These are phyloP conservation scores for Xiphorhynchus elegans DNA, from an alignment of 2,113 vertebrate species.

Conservation along the genomic window DNA sequence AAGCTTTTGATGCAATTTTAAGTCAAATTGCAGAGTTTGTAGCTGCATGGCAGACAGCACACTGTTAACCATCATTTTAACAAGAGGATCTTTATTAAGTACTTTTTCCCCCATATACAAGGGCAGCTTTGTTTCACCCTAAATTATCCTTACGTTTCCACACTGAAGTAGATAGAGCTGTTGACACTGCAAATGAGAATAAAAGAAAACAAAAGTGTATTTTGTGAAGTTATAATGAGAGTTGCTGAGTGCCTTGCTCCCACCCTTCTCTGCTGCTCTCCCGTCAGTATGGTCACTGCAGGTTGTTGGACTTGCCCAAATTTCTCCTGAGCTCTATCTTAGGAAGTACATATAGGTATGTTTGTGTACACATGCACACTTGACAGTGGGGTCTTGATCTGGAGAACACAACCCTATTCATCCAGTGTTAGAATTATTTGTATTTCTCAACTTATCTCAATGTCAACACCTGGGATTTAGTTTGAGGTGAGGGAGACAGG, in stretches of 20 bases:
- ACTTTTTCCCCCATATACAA: constrained; percentile 70
- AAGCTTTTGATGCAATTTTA: constrained; percentile 82
- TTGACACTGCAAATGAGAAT: constrained; percentile 75
- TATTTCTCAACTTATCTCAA: constrained; percentile 43
- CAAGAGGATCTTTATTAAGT: constrained; percentile 83
- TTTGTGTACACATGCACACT: background rate
- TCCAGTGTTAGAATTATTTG: constrained; percentile 18
- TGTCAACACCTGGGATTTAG: constrained; percentile 20
- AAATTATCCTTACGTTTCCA: constrained; percentile 77
- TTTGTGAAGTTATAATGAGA: background rate
- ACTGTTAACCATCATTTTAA: constrained; percentile 82
- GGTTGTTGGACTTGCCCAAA: background rate
- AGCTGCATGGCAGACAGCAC: constrained; percentile 74
- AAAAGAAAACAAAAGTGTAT: constrained; percentile 55
- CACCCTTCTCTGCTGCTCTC: background rate
- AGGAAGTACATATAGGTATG: background rate
- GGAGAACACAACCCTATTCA: constrained; percentile 56
- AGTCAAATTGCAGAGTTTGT: constrained; percentile 82
- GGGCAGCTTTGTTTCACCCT: constrained; percentile 78
- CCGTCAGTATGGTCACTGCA: background rate
- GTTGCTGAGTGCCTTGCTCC: background rate
- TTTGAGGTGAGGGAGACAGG: background rate
- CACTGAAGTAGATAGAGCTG: constrained; percentile 73
- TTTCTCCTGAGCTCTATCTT: background rate
- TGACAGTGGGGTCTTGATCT: constrained; percentile 31